These are phyloP conservation scores for Leptobrachium ailaonicum DNA, from an alignment of 2,113 vertebrate genomes.

Conservation along the genomic window DNA sequence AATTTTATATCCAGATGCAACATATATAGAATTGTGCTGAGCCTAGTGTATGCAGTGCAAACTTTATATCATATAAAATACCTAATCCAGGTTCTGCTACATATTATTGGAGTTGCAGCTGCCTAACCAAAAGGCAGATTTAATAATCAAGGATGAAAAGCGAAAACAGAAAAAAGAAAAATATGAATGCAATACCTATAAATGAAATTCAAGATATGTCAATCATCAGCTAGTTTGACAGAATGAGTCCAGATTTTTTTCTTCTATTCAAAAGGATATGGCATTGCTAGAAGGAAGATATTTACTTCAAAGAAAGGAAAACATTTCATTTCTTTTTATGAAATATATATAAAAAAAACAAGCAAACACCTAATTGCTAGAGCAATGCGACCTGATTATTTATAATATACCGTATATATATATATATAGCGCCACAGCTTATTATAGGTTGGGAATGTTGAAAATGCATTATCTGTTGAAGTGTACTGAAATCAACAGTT, in stretches of 20 bases:
- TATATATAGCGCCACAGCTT: too few relatives aligned
- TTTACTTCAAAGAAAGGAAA: too few relatives aligned
- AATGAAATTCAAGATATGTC: conserved; percentile 28
- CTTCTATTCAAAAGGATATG: conserved; percentile 9
- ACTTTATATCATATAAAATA: conserved; percentile 37
- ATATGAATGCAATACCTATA: conserved; percentile 4
- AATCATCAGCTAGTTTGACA: conserved; percentile 8
- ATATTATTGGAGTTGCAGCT: conserved; percentile 29
- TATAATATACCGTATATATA: too few relatives aligned
- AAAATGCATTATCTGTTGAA: too few relatives aligned
- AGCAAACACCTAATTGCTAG: too few relatives aligned
- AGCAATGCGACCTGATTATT: too few relatives aligned
- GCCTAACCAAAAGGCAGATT: conserved; percentile 21
- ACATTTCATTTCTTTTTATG: too few relatives aligned
- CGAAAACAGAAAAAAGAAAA: conserved; percentile 3
- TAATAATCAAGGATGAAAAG: conserved; percentile 21
- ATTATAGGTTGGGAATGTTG: too few relatives aligned
- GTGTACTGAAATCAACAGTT: too few relatives aligned
- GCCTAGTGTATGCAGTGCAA: conserved; percentile 34
- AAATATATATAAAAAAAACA: too few relatives aligned
- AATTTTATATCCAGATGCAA: conserved; percentile 36
- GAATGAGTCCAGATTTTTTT: conserved; percentile 16
- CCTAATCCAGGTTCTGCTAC: conserved; percentile 17
- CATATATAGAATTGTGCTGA: conserved; percentile 45
- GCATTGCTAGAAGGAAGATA: not conserved